phyloP scores from a whole-genome alignment of 2,113 vertebrate genomes.

The Nothoprocta pentlandii region DNA sequence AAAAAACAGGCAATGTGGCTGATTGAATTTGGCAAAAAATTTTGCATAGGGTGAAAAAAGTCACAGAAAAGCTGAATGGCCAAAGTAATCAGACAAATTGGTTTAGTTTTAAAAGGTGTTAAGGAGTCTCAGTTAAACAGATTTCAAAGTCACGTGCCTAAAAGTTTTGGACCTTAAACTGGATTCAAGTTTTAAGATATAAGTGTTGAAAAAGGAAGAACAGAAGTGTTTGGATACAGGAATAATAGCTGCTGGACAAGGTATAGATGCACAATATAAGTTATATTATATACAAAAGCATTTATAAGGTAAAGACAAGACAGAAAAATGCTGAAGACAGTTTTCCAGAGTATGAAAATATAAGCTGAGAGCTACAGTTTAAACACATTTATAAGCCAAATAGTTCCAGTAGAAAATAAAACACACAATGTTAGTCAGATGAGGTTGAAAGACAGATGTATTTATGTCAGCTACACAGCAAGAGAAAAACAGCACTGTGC shows the following conservation, averaged over 20 bases:
- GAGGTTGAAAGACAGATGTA: conserved; percentile 44
- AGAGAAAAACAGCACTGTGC: conserved; percentile 2
- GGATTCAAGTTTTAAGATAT: background rate
- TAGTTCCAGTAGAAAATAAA: conserved; percentile 55
- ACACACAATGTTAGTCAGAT: background rate
- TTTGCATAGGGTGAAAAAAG: background rate
- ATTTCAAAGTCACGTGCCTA: background rate
- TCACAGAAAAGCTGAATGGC: background rate
- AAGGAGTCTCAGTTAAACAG: background rate
- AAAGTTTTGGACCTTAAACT: background rate
- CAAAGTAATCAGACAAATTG: background rate
- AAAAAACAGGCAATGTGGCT: background rate
- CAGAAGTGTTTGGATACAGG: background rate
- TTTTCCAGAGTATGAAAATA: background rate
- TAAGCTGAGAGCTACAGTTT: background rate
- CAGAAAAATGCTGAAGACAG: background rate
- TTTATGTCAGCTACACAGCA: conserved; percentile 28
- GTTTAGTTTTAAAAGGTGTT: background rate
- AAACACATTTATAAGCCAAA: conserved; percentile 31
- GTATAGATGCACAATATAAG: background rate
- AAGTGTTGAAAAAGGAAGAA: background rate
- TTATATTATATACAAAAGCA: background rate
- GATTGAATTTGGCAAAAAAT: background rate
- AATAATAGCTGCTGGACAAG: background rate
- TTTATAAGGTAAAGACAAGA: background rate